Percentiles rank a stretch among this genome's conserved stretches.
Evolutionary conservation across 2,113 vertebrate genomes (phyloP).

Genomic region (Corynorhinus townsendii): DNA sequence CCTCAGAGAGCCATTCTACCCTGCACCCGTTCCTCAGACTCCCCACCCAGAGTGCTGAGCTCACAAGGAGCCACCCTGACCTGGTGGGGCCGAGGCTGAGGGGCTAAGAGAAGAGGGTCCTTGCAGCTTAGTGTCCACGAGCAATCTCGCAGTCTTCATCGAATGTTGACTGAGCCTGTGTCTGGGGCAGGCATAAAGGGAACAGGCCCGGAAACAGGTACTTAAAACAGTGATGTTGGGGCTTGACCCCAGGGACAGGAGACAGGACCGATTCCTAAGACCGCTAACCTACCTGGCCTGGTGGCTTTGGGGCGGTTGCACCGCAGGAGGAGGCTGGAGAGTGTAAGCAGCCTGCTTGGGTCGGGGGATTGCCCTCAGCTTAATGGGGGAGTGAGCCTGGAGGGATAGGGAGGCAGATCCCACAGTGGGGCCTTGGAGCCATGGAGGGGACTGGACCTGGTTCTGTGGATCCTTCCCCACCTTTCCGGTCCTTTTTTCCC

Average conservation of each 20-base stretch:
- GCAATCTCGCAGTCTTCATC: not conserved
- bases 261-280: not conserved
- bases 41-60: not conserved
- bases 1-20: not conserved
- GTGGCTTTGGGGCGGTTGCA: not conserved
- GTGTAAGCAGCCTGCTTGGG: rapidly evolving
- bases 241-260: not conserved
- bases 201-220: rapidly evolving
- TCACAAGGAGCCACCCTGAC: not conserved
- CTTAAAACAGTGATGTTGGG: not conserved
- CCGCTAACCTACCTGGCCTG: not conserved
- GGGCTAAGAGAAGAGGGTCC: not conserved
- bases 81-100: not conserved
- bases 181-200: not conserved
- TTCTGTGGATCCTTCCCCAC: not conserved
- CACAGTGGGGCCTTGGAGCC: too few species aligned
- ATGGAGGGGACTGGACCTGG: not conserved
- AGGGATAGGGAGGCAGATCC: not conserved
- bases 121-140: not conserved
- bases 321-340: too few species aligned
- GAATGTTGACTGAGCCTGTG: not conserved
- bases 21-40: not conserved
- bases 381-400: not conserved
- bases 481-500: not conserved
- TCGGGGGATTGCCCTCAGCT: not conserved